These are phyloP conservation scores for Neolamprologus toae DNA, from an alignment of 2,113 vertebrate genomes.

Conservation along the genomic window DNA sequence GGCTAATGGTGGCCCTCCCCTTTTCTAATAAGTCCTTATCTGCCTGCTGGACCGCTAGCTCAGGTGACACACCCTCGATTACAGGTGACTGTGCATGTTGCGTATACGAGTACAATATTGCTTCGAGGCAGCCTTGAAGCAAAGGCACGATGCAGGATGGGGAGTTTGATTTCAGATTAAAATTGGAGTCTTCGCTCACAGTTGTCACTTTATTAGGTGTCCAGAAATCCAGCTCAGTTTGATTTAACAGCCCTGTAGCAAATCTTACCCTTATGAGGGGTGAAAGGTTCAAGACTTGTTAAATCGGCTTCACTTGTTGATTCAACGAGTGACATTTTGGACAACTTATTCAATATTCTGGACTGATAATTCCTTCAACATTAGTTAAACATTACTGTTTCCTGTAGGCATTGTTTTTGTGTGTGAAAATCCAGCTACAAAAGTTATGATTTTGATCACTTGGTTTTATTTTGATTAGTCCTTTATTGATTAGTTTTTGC, in stretches of 20 bases:
- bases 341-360: neutral
- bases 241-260: neutral
- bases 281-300: neutral
- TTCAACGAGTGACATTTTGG: neutral
- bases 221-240: neutral
- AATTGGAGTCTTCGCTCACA: neutral
- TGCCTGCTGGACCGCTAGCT: neutral
- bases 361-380: neutral
- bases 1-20: conserved; percentile 30
- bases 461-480: neutral
- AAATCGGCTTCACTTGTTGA: neutral
- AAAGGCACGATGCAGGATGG: neutral
- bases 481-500: neutral
- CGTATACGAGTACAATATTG: neutral
- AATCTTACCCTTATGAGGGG: neutral
- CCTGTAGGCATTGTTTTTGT: neutral
- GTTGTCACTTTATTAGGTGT: neutral
- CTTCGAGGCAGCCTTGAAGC: neutral
- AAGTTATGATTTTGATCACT: neutral
- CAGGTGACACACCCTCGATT: neutral
- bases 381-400: neutral
- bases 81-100: neutral
- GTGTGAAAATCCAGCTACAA: neutral
- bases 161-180: neutral
- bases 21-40: conserved; percentile 34